These are phyloP conservation scores for Troglohyphantes excavatus DNA, from an alignment of 2,888 invertebrate genomes.

Conservation along the genomic window DNA sequence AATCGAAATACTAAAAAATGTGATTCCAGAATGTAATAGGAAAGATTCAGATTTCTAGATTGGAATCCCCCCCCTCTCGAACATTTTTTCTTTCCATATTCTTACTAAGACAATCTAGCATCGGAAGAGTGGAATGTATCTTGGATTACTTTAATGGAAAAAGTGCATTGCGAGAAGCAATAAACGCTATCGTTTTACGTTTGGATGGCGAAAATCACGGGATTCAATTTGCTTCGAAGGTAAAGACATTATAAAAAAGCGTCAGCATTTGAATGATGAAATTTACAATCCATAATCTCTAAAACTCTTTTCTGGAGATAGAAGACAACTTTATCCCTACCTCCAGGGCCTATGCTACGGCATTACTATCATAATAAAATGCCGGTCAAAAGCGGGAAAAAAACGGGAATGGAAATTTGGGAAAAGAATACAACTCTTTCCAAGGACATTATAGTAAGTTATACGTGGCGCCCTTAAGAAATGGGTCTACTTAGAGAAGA, in stretches of 20 bases:
- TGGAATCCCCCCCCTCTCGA: constrained; percentile 31
- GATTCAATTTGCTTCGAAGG: constrained; percentile 62
- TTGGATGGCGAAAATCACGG: constrained; percentile 61
- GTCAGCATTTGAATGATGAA: constrained; percentile 64
- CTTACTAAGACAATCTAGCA: constrained; percentile 31
- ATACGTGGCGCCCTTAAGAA: constrained; percentile 42
- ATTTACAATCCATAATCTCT: constrained; percentile 68
- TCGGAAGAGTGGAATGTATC: constrained; percentile 31
- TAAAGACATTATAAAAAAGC: constrained; percentile 64
- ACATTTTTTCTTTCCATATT: constrained; percentile 3
- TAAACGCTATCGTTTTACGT: constrained; percentile 67
- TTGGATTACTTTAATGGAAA: constrained; percentile 69
- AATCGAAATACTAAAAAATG: constrained; percentile 27
- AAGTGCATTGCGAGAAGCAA: constrained; percentile 52
- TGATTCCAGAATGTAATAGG: constrained; percentile 29
- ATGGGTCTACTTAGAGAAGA: constrained; percentile 60
- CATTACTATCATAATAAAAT: constrained; percentile 64
- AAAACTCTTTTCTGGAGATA: constrained; percentile 46
- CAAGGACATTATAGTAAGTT: constrained; percentile 58
- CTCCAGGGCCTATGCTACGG: constrained; percentile 10
- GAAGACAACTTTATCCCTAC: constrained; percentile 8
- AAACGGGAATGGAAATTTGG: constrained; percentile 12
- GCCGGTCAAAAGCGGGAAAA: constrained; percentile 11
- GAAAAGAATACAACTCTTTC: constrained; percentile 47
- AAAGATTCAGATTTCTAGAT: constrained; percentile 54